Evolutionary conservation across 1,140 invertebrate species (phyloP), one percentile per base, ranked within the genome.

Genomic region (Drosophila gunungcola): DNA sequence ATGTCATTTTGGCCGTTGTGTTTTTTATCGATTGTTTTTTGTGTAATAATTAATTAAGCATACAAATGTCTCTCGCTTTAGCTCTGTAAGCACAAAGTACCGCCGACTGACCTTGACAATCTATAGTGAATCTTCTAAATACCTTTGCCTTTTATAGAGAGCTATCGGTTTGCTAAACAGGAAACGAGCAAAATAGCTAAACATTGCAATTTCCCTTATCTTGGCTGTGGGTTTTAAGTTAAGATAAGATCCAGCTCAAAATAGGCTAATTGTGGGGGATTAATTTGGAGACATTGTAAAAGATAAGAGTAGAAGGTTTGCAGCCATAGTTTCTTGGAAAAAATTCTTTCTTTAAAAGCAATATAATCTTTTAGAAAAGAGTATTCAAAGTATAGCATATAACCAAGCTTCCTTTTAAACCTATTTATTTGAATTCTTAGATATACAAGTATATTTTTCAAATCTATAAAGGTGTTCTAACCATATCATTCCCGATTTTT

Each of bases 41-140:
- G 13, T 80, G 69, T 80, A 79, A 88, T 88, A 88, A 88, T 84
- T 84, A 77, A 90, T 90, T 84, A 72, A 69, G 60, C 69, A 80
- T 72, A 68, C 60, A 70, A 75, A 46, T 75, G 56, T 38, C 29
- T 29, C 12, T 36, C 16, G 7, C 11, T 16, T 1, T 34, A 4
- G 41, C 25, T 83, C 25, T 83, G 79, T 75, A 70, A 60, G 76
- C 57, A 51, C 55, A 67, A 65, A 78, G 56, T 70, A 45, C 48
- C 54, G 45, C 34, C 60, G 36, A 29, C 65, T 84, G 69, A 90
- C 84, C 85, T 72, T 72, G 68, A 49, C 43, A 70, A 57, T 57
- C 68, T 29, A 29, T 38, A n/a, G 65, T 5, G 29, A 27, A 68
- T 72, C 64, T 27, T 36, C n/a, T 16, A 51, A 36, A 29, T 4